Base-by-base conservation (phyloP, 2,113 vertebrate species). In the Heterocephalus glaber region DNA sequence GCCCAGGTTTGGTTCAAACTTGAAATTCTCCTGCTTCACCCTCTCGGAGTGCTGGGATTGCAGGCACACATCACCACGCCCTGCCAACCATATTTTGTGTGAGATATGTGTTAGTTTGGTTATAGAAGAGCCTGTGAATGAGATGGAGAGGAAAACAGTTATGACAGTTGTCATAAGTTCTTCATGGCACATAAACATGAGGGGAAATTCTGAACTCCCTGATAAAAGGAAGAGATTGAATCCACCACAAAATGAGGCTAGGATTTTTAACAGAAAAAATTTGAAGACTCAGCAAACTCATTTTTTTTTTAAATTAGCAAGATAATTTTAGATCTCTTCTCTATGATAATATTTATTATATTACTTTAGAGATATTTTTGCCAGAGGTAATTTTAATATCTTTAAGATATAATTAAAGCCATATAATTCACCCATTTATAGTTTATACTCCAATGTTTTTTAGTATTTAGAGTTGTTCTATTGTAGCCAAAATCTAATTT, bases 371-470 rank as follows among this genome's bases (percentile, higher is more conserved):
- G 20, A 77, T 81, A n/a, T 1, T 82, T 89, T 93, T 14, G 13
- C 44, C 47, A 94, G 52, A 92, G 68, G 26, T 68, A 28, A 86
- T 90, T 82, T 95, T 94, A 70, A 63, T 26, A 92, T 54, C 28
- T 76, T 89, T 81, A 52, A 89, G 17, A 76, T 92, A 9, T 90
- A 81, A 47, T 87, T 77, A 89, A 77, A 24, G 47, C 47, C 6
- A n/a, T 47, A 5, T 86, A 63, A 68, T 60, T 70, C 41, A 41
- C 33, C 35, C 28, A 89, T 56, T 82, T 79, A 79, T 65, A 72
- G 14, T 58, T 8, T 60, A 28, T 4, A 76, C 2, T 54, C 54
- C 58, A 76, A 0, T 89, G 35, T 24, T 20, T 89, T 95, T 92
- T 80, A 65, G 49, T 65, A 74, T 72, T 56, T 41, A 79, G 38